Evolutionary conservation across 2,888 invertebrate genomes (phyloP).

Genomic region (Autographa pulchrina): DNA sequence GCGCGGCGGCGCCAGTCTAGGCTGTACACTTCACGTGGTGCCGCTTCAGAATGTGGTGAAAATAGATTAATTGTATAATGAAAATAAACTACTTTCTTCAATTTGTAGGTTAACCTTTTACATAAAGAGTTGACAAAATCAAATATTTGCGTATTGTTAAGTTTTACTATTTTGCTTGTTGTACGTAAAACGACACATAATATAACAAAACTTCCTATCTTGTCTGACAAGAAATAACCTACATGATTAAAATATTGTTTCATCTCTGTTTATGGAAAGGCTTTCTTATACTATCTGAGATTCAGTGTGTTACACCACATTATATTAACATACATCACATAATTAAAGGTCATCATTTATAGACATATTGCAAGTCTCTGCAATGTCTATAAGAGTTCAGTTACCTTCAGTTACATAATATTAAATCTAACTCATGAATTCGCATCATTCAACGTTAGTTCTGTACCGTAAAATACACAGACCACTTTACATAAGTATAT

Average conservation of each 20-base stretch:
- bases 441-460: neutral
- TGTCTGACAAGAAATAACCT: too few relatives aligned
- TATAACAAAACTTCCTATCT: too few relatives aligned
- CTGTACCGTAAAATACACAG: neutral
- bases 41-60: neutral
- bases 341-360: neutral
- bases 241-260: too few relatives aligned
- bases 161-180: too few relatives aligned
- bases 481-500: neutral
- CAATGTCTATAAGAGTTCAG: neutral
- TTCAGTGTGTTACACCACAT: too few relatives aligned
- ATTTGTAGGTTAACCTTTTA: too few relatives aligned
- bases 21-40: slow-evolving; percentile 12
- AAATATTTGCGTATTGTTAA: too few relatives aligned
- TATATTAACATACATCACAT: neutral
- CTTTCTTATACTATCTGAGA: too few relatives aligned
- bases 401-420: slow-evolving; percentile 6
- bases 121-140: too few relatives aligned
- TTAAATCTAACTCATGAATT: neutral
- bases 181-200: too few relatives aligned
- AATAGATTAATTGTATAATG: neutral
- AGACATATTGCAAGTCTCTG: neutral
- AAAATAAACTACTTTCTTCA: too few relatives aligned
- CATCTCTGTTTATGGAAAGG: too few relatives aligned
- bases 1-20: slow-evolving; percentile 20